A percentile compares a stretch with the other conserved stretches of the same genome.
Evolutionary conservation across 1,140 invertebrate genomes (phyloP).

Genomic region (Ostrea edulis): DNA sequence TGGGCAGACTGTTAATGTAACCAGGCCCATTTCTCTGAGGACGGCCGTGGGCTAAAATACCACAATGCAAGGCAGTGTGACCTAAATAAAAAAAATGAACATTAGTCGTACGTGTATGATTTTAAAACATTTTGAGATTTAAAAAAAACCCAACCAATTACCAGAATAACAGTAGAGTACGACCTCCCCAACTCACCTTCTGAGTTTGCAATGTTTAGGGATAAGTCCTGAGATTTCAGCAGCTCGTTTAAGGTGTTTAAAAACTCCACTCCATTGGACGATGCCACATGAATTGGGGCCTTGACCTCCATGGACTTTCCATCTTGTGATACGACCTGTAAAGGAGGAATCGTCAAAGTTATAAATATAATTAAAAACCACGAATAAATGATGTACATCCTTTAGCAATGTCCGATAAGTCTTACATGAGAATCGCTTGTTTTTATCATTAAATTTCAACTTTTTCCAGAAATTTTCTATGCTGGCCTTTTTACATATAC

Average conservation of each 20-base stretch:
- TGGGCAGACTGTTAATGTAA: conserved; percentile 64
- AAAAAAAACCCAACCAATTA: background rate
- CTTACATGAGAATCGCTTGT: no score
- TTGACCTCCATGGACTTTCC: conserved; percentile 64
- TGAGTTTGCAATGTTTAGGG: conserved; percentile 69
- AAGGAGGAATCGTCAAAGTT: background rate
- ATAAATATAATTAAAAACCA: background rate
- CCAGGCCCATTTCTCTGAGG: conserved; percentile 34
- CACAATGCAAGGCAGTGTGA: conserved; percentile 73
- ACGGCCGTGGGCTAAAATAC: conserved; percentile 69
- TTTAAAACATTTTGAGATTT: background rate
- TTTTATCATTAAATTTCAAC: no score
- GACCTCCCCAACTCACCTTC: conserved; percentile 64
- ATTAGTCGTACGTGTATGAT: background rate
- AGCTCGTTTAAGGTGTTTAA: conserved; percentile 67
- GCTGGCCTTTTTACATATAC: no score
- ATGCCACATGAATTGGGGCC: conserved; percentile 71
- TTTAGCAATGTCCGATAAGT: no score
- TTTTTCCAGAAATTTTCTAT: no score
- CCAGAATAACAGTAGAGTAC: no score
- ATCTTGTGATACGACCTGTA: conserved; percentile 45
- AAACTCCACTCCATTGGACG: conserved; percentile 66
- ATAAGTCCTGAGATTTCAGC: conserved; percentile 63
- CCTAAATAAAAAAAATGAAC: conserved; percentile 58
- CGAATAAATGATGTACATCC: background rate